A percentile compares a stretch with the other conserved stretches of the same genome.
phyloP scores from a whole-genome alignment of 2,888 invertebrate genomes.

The Mactromeris polynyma region DNA sequence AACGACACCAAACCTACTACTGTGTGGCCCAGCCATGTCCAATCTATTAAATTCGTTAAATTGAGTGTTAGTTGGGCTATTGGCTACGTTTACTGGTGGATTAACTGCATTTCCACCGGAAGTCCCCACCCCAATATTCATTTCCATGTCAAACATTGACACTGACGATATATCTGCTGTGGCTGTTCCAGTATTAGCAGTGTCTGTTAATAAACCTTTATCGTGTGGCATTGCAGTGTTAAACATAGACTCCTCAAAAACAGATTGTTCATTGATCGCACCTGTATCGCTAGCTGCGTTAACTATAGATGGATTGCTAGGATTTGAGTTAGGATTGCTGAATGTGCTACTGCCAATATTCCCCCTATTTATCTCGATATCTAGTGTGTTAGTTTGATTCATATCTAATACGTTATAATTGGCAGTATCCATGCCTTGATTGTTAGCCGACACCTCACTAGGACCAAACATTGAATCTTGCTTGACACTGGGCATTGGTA shows the following conservation, averaged over 20 bases:
- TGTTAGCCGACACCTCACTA: neutral
- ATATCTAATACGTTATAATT: neutral
- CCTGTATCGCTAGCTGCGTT: neutral
- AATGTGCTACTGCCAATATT: neutral
- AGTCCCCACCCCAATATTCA: neutral
- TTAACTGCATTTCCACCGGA: neutral
- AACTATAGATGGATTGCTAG: neutral
- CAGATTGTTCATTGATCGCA: neutral
- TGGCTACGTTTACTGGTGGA: neutral
- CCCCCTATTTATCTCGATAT: neutral
- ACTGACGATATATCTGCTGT: neutral
- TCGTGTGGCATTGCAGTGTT: neutral
- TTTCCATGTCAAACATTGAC: slow-evolving; percentile 3
- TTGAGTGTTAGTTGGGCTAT: neutral
- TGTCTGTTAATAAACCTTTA: neutral
- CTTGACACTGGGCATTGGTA: neutral
- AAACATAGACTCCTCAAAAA: neutral
- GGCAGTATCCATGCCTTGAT: neutral
- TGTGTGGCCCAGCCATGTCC: neutral
- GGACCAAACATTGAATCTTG: too few species aligned
- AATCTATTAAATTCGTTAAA: too few species aligned
- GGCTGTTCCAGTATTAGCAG: neutral
- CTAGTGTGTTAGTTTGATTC: neutral
- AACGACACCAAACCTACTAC: neutral
- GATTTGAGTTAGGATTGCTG: neutral